A percentile compares a stretch with the other conserved stretches of the same genome.
Conservation (phyloP, 2,113 vertebrate genomes). For the Meleagris gallopavo region DNA sequence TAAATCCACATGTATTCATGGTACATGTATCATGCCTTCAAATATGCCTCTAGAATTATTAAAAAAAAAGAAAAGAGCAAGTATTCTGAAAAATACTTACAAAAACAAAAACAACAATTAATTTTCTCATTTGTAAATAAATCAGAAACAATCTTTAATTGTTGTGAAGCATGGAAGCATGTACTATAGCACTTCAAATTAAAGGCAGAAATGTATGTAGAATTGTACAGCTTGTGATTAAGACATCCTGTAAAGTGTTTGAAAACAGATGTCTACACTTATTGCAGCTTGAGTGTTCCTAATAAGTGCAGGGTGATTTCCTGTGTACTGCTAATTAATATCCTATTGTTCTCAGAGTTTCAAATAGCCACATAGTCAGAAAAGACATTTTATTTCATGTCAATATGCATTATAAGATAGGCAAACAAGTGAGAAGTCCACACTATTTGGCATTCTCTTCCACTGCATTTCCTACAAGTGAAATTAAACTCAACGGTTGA, state of each 20-base stretch:
- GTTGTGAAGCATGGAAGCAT: not conserved
- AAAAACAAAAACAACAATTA: not conserved
- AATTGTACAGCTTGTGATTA: not conserved
- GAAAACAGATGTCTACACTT: not conserved
- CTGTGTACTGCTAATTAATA: conserved; percentile 21
- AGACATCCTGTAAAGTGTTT: not conserved
- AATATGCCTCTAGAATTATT: not conserved
- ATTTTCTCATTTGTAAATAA: conserved; percentile 21
- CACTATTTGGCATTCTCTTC: not conserved
- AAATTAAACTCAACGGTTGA: not conserved
- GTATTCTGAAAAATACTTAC: not conserved
- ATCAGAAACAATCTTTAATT: not conserved
- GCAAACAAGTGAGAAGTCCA: not conserved
- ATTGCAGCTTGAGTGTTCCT: not conserved
- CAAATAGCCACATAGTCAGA: not conserved
- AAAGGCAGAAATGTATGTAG: not conserved
- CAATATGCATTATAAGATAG: not conserved
- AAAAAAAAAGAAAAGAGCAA: not conserved
- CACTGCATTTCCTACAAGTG: not conserved
- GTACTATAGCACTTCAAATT: not conserved
- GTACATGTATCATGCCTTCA: not conserved
- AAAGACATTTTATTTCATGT: conserved; percentile 32
- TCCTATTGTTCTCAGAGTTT: not conserved
- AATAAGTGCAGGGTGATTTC: not conserved
- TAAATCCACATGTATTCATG: not conserved